Percentiles rank a stretch among this genome's conserved stretches.
phyloP scores from a whole-genome alignment of 2,113 vertebrate species.

The Anoplopoma fimbria region DNA sequence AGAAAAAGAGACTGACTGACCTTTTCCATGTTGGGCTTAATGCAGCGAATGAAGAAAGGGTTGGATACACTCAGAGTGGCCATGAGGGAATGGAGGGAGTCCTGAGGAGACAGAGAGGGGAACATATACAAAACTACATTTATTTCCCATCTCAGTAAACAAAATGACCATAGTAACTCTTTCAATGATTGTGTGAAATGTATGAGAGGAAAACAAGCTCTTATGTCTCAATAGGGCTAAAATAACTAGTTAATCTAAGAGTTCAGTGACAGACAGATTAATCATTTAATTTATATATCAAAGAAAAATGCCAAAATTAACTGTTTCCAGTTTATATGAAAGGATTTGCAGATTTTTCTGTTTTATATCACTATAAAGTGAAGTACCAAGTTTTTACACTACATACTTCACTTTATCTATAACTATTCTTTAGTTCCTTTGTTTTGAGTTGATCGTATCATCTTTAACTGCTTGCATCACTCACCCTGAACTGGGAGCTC shows the following conservation, averaged over 20 bases:
- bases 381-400: not conserved
- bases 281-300: not conserved
- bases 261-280: not conserved
- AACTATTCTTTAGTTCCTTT: not conserved
- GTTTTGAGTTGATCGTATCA: not conserved
- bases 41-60: slow-evolving; percentile 95
- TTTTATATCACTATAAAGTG: not conserved
- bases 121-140: not conserved
- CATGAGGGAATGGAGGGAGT: slow-evolving; percentile 94
- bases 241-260: not conserved
- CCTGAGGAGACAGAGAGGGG: slow-evolving; percentile 75
- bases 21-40: slow-evolving; percentile 94
- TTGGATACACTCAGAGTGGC: slow-evolving; percentile 91
- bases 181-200: not conserved
- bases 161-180: not conserved
- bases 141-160: not conserved
- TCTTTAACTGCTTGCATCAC: slow-evolving; percentile 29
- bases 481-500: slow-evolving; percentile 95
- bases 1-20: slow-evolving; percentile 66
- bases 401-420: not conserved
- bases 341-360: not conserved
- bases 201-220: not conserved
- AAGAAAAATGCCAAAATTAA: not conserved
- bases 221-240: not conserved
- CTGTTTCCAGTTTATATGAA: not conserved